Evolutionary conservation across 2,888 invertebrate species (phyloP).

Genomic region (Adela reaumurella): DNA sequence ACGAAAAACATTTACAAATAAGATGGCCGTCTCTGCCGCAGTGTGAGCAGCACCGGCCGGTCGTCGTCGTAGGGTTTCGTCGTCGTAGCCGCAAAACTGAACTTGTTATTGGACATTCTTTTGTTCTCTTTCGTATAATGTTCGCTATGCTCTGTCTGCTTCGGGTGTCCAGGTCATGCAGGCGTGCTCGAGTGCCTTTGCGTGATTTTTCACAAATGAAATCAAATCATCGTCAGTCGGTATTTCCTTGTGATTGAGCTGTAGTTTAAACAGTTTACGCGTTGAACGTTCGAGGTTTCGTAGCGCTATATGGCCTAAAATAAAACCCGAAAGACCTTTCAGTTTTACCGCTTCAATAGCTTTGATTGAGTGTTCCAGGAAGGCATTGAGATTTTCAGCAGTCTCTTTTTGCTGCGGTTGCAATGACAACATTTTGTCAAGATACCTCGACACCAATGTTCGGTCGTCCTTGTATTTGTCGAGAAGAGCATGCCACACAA

Average conservation of each 20-base stretch:
- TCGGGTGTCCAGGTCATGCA: too few relatives aligned
- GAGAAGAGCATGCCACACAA: constrained; percentile 10
- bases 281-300: too few relatives aligned
- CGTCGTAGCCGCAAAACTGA: too few relatives aligned
- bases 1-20: not conserved
- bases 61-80: not conserved
- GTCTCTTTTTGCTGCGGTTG: not conserved
- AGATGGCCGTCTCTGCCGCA: not conserved
- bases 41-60: not conserved
- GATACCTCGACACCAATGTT: constrained; percentile 5
- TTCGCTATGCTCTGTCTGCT: too few relatives aligned
- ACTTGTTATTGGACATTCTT: too few relatives aligned
- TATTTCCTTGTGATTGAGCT: too few relatives aligned
- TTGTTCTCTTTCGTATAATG: too few relatives aligned
- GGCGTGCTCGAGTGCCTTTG: too few relatives aligned
- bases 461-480: constrained; percentile 11
- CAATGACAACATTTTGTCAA: constrained; percentile 4
- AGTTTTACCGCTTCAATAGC: constrained; percentile 8
- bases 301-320: constrained; percentile 8
- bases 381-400: not conserved
- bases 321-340: constrained; percentile 3
- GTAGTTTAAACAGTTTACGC: too few relatives aligned
- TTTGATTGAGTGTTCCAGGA: constrained; percentile 8
- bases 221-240: too few relatives aligned
- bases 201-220: too few relatives aligned